Base-by-base conservation (phyloP, 2,888 invertebrate species). In the Aromia moschata region DNA sequence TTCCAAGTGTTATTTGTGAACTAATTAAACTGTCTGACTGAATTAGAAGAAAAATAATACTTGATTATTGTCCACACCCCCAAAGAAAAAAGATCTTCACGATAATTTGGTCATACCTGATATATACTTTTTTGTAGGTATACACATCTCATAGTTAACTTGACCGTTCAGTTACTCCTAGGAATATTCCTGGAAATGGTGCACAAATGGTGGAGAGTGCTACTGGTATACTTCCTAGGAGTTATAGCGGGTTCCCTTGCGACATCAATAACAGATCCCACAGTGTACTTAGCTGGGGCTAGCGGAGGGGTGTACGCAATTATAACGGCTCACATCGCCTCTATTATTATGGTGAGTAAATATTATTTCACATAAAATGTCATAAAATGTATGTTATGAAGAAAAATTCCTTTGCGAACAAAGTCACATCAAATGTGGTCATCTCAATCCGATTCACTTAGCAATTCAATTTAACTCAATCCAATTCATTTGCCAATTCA, bases 121-220 rank as follows among this genome's bases (percentile, higher is more conserved):
- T n/a, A n/a, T n/a, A n/a, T n/a, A n/a, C 56, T 51, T 63, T 49
- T 56, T 71, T 76, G 16, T 83, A 94, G 94, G 47, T 86, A 89
- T 44, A 87, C 92, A 75, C 98, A 99, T 79, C 84, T 98, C 31
- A 82, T 93, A 62, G 93, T 95, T 74, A 98, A 99, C 80, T 83
- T 97, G 16, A 81, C 95, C 52, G 94, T 97, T 60, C 98, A 98
- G 80, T 83, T 98, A 58, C 85, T 97, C 79, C 85, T 99, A 56
- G 98, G 98, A 0, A 87, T 97, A 7, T 96, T 98, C 0, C 81
- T 99, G 61, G 98, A 99, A 82, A 90, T 98, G 89, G 97, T 98
- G 0, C 98, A 98, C 80, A 89, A 91, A 67, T 95, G 94, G 90
- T 96, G 96, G 95, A 85, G 98, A 45, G 92, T 98, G 3, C 83